Conservation (phyloP, 2,113 vertebrate species). For the Tachysurus fulvidraco region DNA sequence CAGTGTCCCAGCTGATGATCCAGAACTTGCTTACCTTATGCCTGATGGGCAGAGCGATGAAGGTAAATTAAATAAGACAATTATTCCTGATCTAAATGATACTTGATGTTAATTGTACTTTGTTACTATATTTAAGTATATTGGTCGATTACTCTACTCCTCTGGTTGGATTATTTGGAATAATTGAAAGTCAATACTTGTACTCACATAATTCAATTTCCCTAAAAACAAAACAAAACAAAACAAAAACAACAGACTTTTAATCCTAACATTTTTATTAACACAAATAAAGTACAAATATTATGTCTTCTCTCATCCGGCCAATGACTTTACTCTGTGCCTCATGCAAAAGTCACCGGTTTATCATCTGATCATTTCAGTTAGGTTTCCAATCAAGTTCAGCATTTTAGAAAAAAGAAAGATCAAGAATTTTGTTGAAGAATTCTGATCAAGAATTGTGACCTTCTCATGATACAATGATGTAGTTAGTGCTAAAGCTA, state of each 20-base stretch:
- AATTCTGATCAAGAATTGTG: too few species aligned
- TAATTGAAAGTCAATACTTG: background rate
- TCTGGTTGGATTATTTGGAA: background rate
- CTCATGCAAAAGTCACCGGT: background rate
- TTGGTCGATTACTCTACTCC: background rate
- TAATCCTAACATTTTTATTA: background rate
- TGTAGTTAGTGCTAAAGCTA: background rate
- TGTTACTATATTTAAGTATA: background rate
- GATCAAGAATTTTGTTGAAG: background rate
- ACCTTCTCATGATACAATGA: background rate
- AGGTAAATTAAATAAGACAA: constrained; percentile 34
- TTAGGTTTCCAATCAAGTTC: background rate
- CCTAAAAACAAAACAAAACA: too few species aligned
- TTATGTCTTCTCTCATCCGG: background rate
- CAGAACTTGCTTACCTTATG: constrained; percentile 41
- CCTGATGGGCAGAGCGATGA: constrained; percentile 55
- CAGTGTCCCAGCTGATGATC: constrained; percentile 51
- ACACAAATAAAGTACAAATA: background rate
- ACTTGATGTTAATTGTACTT: background rate
- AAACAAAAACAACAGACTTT: too few species aligned
- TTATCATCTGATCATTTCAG: background rate
- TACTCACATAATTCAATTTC: background rate
- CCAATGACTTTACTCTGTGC: background rate
- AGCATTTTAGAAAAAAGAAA: background rate
- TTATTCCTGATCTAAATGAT: background rate